A percentile compares a stretch with the other conserved stretches of the same genome.
These are phyloP conservation scores for Rachycentron canadum DNA, from an alignment of 2,797 vertebrate species.

Conservation along the genomic window DNA sequence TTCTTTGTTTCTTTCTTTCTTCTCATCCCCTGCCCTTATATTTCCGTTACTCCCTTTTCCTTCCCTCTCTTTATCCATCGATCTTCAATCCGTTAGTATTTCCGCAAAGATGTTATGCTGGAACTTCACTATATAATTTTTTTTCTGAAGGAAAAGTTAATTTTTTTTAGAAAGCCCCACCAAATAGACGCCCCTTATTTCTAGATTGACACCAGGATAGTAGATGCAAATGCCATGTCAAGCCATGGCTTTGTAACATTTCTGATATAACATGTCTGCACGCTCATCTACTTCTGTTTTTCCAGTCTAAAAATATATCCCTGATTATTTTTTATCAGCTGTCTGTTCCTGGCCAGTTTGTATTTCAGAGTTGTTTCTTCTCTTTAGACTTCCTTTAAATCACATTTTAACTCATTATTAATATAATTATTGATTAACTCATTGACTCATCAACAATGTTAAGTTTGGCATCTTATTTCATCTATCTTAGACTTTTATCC, in stretches of 20 bases:
- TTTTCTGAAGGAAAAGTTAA: neutral
- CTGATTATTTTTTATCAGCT: neutral
- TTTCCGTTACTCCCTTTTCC: neutral
- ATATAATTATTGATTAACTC: neutral
- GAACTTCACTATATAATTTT: neutral
- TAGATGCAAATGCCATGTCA: neutral
- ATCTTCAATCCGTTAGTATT: no score
- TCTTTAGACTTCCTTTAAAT: neutral
- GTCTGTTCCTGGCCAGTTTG: neutral
- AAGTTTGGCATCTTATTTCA: neutral
- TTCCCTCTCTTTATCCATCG: neutral
- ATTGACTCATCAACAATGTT: neutral
- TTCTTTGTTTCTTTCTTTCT: slow-evolving; percentile 3
- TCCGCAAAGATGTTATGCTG: neutral
- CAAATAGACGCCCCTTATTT: neutral
- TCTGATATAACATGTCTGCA: neutral
- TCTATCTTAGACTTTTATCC: neutral
- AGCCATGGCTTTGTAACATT: neutral
- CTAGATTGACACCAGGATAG: neutral
- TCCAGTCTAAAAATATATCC: neutral
- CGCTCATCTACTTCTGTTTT: no score
- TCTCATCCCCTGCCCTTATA: neutral
- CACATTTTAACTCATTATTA: neutral
- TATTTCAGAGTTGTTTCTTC: neutral
- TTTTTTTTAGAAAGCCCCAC: neutral